These are phyloP conservation scores for Ptychochromis oligacanthus DNA, from an alignment of 2,113 vertebrate species.

Conservation along the genomic window DNA sequence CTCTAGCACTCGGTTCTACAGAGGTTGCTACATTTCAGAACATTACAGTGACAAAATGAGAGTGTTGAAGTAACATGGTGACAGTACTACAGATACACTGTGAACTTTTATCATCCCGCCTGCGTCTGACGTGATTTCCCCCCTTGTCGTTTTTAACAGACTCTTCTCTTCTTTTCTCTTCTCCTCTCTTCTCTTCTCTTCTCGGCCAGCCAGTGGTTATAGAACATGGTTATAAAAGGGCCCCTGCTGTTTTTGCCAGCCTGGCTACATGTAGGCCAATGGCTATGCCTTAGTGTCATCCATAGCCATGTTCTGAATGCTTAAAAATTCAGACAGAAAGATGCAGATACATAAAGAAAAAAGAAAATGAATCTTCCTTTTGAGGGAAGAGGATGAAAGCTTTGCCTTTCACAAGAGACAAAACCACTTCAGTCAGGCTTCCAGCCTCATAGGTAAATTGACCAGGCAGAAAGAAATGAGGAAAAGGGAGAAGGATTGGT, in stretches of 20 bases:
- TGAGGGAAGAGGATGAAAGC: constrained; percentile 49
- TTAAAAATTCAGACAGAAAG: constrained; percentile 20
- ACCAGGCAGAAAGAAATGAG: constrained; percentile 21
- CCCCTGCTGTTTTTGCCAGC: constrained; percentile 8
- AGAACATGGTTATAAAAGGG: neutral
- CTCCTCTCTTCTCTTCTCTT: neutral
- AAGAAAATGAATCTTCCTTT: constrained; percentile 15
- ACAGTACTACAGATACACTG: constrained; percentile 10
- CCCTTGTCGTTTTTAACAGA: neutral
- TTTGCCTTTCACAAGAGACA: constrained; percentile 29
- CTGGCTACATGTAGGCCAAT: constrained; percentile 37
- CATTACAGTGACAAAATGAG: constrained; percentile 39
- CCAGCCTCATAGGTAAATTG: constrained; percentile 50
- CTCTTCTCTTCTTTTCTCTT: neutral
- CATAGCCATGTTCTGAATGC: constrained; percentile 16
- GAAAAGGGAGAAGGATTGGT: neutral
- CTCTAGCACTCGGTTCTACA: constrained; percentile 25
- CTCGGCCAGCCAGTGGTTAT: neutral
- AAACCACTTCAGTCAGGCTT: constrained; percentile 46
- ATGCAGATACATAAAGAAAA: constrained; percentile 34
- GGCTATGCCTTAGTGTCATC: constrained; percentile 15
- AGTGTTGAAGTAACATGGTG: constrained; percentile 13
- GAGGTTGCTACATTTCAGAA: constrained; percentile 47
- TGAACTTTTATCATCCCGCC: constrained; percentile 24
- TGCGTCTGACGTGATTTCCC: neutral